Evolutionary conservation across 64 coral and sea anemone species (phyloP).

Genomic region (Hydrozoanthus tunicans): DNA sequence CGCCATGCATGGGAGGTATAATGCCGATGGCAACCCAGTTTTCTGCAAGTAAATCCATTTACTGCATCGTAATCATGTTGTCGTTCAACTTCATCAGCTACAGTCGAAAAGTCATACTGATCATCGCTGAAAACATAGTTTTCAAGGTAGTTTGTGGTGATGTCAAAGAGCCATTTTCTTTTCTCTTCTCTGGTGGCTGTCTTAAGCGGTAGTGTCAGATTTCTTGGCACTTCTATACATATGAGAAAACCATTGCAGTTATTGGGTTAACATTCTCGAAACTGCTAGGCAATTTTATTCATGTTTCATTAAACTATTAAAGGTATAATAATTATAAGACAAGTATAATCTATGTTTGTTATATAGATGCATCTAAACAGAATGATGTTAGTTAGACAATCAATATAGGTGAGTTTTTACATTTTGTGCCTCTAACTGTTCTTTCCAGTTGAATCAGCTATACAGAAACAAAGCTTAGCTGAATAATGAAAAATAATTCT

Average conservation of each 20-base stretch:
- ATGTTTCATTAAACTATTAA: no score
- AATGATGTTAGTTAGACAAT: no score
- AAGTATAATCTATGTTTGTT: no score
- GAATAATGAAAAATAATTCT: no score
- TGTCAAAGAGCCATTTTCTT: constrained; percentile 14
- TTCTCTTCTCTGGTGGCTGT: constrained; percentile 4
- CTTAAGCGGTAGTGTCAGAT: background rate
- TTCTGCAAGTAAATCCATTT: constrained; percentile 3
- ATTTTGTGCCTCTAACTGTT: no score
- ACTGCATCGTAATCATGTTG: background rate
- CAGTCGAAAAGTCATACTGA: background rate
- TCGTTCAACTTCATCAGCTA: constrained; percentile 5
- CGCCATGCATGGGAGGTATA: constrained; percentile 3
- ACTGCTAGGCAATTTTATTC: background rate
- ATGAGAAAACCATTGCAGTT: background rate
- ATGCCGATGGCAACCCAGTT: constrained; percentile 1
- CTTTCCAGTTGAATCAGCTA: no score
- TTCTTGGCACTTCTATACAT: background rate
- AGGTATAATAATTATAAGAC: no score
- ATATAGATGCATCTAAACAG: no score
- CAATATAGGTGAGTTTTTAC: no score
- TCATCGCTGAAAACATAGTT: constrained; percentile 11
- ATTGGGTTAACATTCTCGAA: background rate
- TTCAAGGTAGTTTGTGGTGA: constrained; percentile 10
- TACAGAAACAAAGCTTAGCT: no score